Evolutionary conservation across 2,113 vertebrate genomes (phyloP), one percentile per base, ranked within the genome.

Genomic region (Tiliqua scincoides): DNA sequence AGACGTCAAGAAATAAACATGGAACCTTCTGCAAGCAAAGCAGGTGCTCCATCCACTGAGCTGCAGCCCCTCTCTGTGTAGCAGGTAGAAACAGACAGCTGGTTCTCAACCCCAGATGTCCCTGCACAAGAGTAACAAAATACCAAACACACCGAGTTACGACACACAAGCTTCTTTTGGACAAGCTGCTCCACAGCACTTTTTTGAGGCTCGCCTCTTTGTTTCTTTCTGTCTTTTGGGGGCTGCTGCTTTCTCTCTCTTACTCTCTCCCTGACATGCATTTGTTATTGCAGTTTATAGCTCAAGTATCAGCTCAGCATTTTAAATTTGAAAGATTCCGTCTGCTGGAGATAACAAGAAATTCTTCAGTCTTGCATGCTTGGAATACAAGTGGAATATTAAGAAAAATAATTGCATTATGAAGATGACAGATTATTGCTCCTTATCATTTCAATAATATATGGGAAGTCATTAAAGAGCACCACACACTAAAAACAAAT

Each of bases 381-480:
- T 86, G 78, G 82, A 89, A 83, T 75, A 37, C 79, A 86, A 87
- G 54, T 8, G 84, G 87, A 91, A 15, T 3, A 71, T 68, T 87
- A 87, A 88, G 65, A 54, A 82, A 48, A 48, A 48, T 48, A 48
- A 48, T 65, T 78, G 25, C 37, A 79, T 48, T 72, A 74, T 40
- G 82, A 76, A 30, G 61, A 85, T 18, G 8, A 15, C 3, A 77
- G 63, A 32, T 59, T 72, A 74, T 61, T 76, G 63, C 8, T 76
- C 59, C 73, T 59, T 80, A 73, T 40, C 43, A 73, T 73, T 87
- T 79, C 18, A 73, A 84, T 84, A 73, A 63, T 65, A 73, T 57
- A 67, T 70, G 68, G 54, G 43, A 73, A 65, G 82, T 73, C 67
- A 73, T 84, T 79, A 79, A 52, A 88, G 68, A 84, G 25, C 12